phyloP scores from a whole-genome alignment of 2,888 invertebrate genomes.

The Tetheella fluctuosa region DNA sequence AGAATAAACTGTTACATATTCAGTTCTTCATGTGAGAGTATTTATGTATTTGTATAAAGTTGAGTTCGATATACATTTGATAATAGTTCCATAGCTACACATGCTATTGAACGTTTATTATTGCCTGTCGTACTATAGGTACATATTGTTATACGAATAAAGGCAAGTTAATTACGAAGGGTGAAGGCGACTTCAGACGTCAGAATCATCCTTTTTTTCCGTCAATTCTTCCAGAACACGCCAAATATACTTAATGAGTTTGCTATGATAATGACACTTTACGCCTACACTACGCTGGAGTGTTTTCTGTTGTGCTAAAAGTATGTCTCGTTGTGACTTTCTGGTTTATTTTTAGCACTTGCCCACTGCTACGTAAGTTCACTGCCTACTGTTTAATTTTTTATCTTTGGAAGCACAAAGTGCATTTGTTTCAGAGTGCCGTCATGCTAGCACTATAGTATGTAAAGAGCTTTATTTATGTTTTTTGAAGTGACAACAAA shows the following conservation, averaged over 20 bases:
- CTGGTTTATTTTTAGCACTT: no score
- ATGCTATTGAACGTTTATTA: neutral
- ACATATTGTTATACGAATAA: neutral
- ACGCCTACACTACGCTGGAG: constrained; percentile 1
- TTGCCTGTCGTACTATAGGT: neutral
- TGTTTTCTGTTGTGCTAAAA: neutral
- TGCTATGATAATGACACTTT: constrained; percentile 25
- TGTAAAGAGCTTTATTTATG: constrained; percentile 18
- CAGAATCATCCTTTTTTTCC: constrained; percentile 16
- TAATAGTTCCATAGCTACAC: neutral
- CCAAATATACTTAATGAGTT: constrained; percentile 19
- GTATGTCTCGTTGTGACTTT: no score
- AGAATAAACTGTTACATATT: no score
- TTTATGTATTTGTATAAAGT: no score
- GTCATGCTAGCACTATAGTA: constrained; percentile 16
- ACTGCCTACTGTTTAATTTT: no score
- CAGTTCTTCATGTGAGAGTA: no score
- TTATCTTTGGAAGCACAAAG: no score
- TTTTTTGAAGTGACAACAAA: constrained; percentile 16
- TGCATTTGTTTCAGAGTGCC: no score
- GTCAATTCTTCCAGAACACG: constrained; percentile 12
- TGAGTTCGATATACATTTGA: no score
- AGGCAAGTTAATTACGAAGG: constrained; percentile 6
- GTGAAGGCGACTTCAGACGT: neutral
- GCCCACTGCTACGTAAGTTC: no score